These are phyloP conservation scores for Nestor notabilis DNA, from an alignment of 2,113 vertebrate species.

Conservation along the genomic window DNA sequence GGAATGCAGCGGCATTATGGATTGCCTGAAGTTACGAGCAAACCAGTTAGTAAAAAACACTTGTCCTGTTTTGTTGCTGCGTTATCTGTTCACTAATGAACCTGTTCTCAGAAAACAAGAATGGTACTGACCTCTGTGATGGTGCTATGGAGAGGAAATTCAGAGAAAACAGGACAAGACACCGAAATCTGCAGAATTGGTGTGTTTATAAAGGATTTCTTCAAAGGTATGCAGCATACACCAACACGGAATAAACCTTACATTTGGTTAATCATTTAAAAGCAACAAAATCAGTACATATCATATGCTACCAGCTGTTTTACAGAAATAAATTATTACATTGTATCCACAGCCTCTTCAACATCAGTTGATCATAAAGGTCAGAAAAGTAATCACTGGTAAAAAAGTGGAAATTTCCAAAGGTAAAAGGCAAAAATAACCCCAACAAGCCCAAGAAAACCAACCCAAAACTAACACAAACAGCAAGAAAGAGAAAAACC, in stretches of 20 bases:
- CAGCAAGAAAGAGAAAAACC: background rate
- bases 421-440: background rate
- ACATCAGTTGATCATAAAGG: background rate
- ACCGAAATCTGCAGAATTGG: background rate
- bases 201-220: background rate
- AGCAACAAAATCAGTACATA: background rate
- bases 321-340: background rate
- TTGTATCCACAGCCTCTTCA: background rate
- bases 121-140: background rate
- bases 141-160: background rate
- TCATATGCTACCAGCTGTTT: background rate
- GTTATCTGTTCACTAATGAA: background rate
- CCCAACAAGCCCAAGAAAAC: background rate
- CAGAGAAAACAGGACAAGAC: background rate
- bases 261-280: background rate
- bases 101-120: background rate
- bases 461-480: background rate
- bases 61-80: background rate
- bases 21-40: background rate
- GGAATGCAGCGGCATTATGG: too few relatives aligned
- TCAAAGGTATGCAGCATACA: background rate
- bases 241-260: background rate
- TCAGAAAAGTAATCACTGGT: background rate
- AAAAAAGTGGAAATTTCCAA: background rate
- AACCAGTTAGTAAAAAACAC: accelerated